Evolutionary conservation across 2,113 vertebrate genomes (phyloP), one percentile per base, ranked within the genome.

Genomic region (Bostrychus sinensis): DNA sequence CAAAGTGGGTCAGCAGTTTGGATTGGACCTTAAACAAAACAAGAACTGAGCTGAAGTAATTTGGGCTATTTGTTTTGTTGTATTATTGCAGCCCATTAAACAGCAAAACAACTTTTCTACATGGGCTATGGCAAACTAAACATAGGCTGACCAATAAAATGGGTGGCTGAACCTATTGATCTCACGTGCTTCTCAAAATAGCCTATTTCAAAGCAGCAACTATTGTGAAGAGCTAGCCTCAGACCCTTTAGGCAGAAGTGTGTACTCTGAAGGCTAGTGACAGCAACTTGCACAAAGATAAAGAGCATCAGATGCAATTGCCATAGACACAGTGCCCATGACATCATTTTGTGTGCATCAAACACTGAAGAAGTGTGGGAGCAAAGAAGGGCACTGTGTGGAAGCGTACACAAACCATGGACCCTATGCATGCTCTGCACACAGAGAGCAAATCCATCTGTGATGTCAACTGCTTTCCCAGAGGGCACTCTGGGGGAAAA

Each of bases 241-340:
- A 39, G 51, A 75, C 74, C 70, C 77, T 80, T 74, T 75, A 65
- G 72, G 56, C 65, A 65, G 57, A 56, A 74, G 83, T 17, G 70
- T 56, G 71, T 76, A 62, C 59, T 68, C 78, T 60, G 72, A 76
- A 63, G 50, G 75, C 71, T 70, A 77, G 62, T 63, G 75, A 71
- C 64, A 64, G 59, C 43, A 56, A 69, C 75, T 64, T 91, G 91
- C 90, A 92, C 91, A 92, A 91, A 91, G 83, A 93, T 91, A 92
- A 92, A 92, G 86, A 81, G 85, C 77, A 90, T 93, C 89, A 90
- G 79, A 88, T 86, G 82, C 58, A 57, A 92, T 92, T 72, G 70
- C 80, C 77, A 66, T 70, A 72, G 78, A 91, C 87, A 77, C 61
- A 65, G 75, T 32, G 50, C 16, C 72, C 66, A 88, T 92, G 91